Evolutionary conservation across 2,113 vertebrate species (phyloP), one percentile per base, ranked within the genome.

Genomic region (Spilogale gracilis): DNA sequence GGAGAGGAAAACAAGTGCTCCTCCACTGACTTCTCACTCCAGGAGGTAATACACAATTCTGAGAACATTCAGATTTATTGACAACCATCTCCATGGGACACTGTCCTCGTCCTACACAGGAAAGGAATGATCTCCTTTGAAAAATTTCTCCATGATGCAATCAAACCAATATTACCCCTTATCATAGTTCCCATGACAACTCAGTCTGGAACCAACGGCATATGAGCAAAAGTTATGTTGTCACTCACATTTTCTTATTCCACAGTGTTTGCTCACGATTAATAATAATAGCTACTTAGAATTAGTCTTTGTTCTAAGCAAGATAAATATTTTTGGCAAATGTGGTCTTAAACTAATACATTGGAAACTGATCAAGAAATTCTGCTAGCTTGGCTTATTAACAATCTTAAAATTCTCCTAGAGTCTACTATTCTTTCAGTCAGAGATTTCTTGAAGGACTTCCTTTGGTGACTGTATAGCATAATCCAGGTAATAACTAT

Each of bases 211-310:
- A 63, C 56, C 20, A 58, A 71, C 50, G 43, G 79, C 82, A 86
- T 74, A 67, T 50, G 71, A 94, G 38, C 87, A 96, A 93, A 91
- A 79, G 69, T 92, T 91, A 91, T 73, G 6, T 87, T 92, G 65
- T 89, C 76, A 90, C 38, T 84, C 50, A 48, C 38, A 92, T 91
- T 97, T 96, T 88, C 92, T 93, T 96, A 95, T 96, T 89, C 90
- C 38, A 88, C 69, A 91, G 20, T 97, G 87, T 97, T 98, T 98
- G 92, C 69, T 92, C 78, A 97, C 27, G 96, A 98, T 98, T 97
- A 98, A 97, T 96, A 98, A 98, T 97, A 98, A 98, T 97, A 93
- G 97, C 97, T 98, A 95, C 95, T 98, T 95, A 96, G 61, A 93
- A 74, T 25, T 76, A 89, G 93, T 95, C 78, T 95, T 95, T 65